A percentile compares a stretch with the other conserved stretches of the same genome.
Conservation (phyloP, 2,888 invertebrate genomes). For the Meliscaeva auricollis region DNA sequence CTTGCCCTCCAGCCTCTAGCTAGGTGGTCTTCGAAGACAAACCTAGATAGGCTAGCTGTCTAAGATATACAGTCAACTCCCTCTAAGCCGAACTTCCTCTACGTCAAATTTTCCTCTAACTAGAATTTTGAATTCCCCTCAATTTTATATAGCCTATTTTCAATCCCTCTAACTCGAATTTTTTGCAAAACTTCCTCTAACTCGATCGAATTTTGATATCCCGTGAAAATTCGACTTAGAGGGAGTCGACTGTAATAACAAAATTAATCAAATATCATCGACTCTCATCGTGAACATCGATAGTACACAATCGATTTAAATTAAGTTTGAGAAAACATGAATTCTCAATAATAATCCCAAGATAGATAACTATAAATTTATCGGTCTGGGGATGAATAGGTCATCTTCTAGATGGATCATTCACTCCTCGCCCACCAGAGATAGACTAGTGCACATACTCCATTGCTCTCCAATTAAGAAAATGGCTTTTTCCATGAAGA, state of each 20-base stretch:
- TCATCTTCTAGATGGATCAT: slow-evolving; percentile 8
- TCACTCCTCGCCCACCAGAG: slow-evolving; percentile 22
- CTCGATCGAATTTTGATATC: too few relatives aligned
- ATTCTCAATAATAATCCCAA: background rate
- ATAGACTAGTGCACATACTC: background rate
- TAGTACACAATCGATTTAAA: background rate
- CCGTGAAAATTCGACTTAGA: too few relatives aligned
- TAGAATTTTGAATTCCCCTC: too few relatives aligned
- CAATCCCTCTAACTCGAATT: too few relatives aligned
- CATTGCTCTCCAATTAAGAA: slow-evolving; percentile 57
- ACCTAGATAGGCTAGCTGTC: too few relatives aligned
- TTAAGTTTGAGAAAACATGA: background rate
- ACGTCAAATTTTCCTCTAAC: too few relatives aligned
- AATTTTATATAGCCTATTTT: too few relatives aligned
- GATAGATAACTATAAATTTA: slow-evolving; percentile 22
- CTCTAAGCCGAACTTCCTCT: too few relatives aligned
- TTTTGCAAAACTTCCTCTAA: too few relatives aligned
- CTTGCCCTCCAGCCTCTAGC: too few relatives aligned
- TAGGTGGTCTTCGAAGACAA: too few relatives aligned
- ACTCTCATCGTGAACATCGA: background rate
- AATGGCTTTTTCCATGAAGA: slow-evolving; percentile 26
- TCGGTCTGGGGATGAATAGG: slow-evolving; percentile 24
- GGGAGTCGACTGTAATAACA: background rate
- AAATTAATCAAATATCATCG: background rate
- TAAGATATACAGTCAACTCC: too few relatives aligned